phyloP scores from a whole-genome alignment of 2,113 vertebrate genomes.

The Ptilonorhynchus violaceus region DNA sequence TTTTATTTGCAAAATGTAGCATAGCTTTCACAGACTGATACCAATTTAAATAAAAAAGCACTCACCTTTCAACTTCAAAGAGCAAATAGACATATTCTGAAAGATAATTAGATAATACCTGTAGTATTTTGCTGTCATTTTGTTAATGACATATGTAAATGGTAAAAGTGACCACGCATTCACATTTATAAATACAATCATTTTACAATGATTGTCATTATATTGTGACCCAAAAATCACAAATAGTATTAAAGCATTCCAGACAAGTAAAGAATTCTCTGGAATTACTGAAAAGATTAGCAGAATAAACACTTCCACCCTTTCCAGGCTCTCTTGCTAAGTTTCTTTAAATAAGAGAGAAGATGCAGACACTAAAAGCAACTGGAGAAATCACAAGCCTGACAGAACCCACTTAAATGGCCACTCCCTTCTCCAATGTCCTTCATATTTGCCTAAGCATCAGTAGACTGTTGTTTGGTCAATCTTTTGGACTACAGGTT shows the following conservation, averaged over 20 bases:
- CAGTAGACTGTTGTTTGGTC: not conserved
- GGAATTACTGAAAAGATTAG: not conserved
- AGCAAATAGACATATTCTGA: not conserved
- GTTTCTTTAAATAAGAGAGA: conserved; percentile 10
- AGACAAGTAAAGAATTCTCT: not conserved
- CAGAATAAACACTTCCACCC: conserved; percentile 14
- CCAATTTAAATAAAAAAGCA: not conserved
- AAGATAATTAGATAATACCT: not conserved
- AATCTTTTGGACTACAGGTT: not conserved
- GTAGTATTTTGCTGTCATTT: not conserved
- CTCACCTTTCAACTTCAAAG: not conserved
- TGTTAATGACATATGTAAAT: not conserved
- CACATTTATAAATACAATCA: not conserved
- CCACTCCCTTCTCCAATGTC: not conserved
- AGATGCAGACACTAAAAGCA: not conserved
- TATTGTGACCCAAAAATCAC: not conserved
- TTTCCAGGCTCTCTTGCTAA: not conserved
- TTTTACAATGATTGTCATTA: not conserved
- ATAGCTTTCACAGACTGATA: not conserved
- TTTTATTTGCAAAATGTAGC: not conserved
- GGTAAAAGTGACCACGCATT: not conserved
- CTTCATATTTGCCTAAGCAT: not conserved
- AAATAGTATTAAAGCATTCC: not conserved
- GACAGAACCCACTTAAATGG: not conserved
- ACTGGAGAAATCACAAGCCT: not conserved